phyloP scores from a whole-genome alignment of 2,797 vertebrate species.

The Malacoraja senta region DNA sequence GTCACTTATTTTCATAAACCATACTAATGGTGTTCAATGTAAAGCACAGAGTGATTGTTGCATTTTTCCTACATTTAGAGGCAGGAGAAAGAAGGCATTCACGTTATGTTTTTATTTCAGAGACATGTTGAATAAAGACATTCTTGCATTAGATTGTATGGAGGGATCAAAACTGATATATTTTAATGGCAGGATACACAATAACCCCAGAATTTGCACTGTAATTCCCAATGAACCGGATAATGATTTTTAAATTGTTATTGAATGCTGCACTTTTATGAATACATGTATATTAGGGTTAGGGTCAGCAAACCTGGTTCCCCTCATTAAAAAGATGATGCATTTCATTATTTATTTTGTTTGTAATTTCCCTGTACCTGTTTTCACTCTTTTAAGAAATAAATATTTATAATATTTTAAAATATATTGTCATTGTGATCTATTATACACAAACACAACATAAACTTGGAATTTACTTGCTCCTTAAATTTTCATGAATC shows the following conservation, averaged over 20 bases:
- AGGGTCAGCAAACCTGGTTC: too few relatives aligned
- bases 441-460: background rate
- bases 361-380: background rate
- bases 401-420: background rate
- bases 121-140: background rate
- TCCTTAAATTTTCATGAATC: background rate
- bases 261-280: background rate
- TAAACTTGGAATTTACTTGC: background rate
- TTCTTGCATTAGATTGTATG: background rate
- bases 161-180: background rate
- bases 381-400: background rate
- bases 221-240: background rate
- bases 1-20: too few relatives aligned
- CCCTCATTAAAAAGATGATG: background rate
- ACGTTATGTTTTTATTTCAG: background rate
- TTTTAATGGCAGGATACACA: background rate
- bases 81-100: too few relatives aligned
- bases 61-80: too few relatives aligned
- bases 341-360: conserved; percentile 1
- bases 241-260: background rate
- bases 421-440: too few relatives aligned
- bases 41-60: too few relatives aligned
- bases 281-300: background rate
- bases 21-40: too few relatives aligned
- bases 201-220: background rate